Conservation (phyloP, 2,113 vertebrate genomes). For the Sinocyclocheilus rhinocerous region DNA sequence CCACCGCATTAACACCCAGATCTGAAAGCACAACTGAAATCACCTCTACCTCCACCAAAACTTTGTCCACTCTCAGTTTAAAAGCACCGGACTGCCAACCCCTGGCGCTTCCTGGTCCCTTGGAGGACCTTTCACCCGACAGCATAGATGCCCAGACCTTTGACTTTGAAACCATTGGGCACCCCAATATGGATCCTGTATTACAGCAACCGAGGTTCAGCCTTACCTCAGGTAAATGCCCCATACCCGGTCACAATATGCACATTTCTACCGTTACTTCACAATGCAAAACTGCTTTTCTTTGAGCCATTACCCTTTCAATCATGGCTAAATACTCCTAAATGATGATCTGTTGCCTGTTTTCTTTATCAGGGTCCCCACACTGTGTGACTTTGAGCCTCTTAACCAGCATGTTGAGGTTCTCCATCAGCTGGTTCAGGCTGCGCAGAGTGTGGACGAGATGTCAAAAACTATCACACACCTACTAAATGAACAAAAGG, state of each 20-base stretch:
- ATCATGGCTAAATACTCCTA: neutral
- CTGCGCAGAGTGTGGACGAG: conserved; percentile 96
- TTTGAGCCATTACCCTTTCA: neutral
- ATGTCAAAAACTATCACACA: conserved; percentile 99
- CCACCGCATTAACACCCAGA: conserved; percentile 75
- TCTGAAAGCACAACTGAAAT: conserved; percentile 80
- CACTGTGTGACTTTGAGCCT: conserved; percentile 96
- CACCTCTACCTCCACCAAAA: conserved; percentile 85
- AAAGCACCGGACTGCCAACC: conserved; percentile 85
- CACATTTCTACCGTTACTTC: neutral
- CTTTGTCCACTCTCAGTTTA: conserved; percentile 85
- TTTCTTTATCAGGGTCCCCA: conserved; percentile 83
- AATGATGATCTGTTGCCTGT: neutral
- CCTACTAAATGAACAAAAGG: conserved; percentile 96
- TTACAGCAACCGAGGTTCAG: conserved; percentile 95
- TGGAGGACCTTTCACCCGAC: conserved; percentile 96
- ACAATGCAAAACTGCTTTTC: neutral
- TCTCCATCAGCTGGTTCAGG: conserved; percentile 93
- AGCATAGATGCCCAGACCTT: conserved; percentile 98
- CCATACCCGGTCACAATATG: neutral
- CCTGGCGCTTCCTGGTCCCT: conserved; percentile 79
- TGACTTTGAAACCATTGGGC: conserved; percentile 97
- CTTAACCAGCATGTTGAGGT: conserved; percentile 90
- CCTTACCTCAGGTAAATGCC: conserved; percentile 90
- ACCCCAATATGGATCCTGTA: conserved; percentile 90